phyloP scores from a whole-genome alignment of 2,888 invertebrate species.

The Meandrusa payeni region DNA sequence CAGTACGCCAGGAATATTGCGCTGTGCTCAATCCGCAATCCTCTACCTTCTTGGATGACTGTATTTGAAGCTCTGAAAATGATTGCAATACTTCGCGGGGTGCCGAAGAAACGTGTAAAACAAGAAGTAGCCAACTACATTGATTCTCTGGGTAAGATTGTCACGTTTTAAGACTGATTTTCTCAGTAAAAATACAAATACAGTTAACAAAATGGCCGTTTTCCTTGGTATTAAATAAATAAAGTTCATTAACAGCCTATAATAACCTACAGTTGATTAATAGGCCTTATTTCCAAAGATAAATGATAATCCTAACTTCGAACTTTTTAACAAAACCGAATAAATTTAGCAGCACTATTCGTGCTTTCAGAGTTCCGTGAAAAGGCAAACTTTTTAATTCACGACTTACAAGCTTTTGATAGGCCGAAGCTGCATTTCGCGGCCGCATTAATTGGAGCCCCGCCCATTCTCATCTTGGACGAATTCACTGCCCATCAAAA shows the following conservation, averaged over 20 bases:
- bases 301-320: too few species aligned
- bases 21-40: slow-evolving; percentile 39
- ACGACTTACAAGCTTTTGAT: slow-evolving; percentile 29
- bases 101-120: slow-evolving; percentile 39
- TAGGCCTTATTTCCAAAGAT: too few species aligned
- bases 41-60: slow-evolving; percentile 61
- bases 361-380: slow-evolving; percentile 29
- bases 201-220: too few species aligned
- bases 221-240: too few species aligned
- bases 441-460: slow-evolving; percentile 58
- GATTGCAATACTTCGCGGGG: slow-evolving; percentile 55
- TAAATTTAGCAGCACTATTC: too few species aligned
- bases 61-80: slow-evolving; percentile 48
- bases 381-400: slow-evolving; percentile 26
- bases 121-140: slow-evolving; percentile 46
- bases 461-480: slow-evolving; percentile 56
- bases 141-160: slow-evolving; percentile 49
- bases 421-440: slow-evolving; percentile 49
- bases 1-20: slow-evolving; percentile 56
- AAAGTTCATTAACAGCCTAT: too few species aligned
- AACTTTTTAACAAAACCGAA: too few species aligned
- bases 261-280: too few species aligned
- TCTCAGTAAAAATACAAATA: too few species aligned
- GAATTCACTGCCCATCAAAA: slow-evolving; percentile 61
- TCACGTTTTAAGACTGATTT: too few species aligned